Percentiles rank a stretch among this genome's conserved stretches.
Evolutionary conservation across 2,797 vertebrate genomes (phyloP).

Genomic region (Aselliscus stoliczkanus): DNA sequence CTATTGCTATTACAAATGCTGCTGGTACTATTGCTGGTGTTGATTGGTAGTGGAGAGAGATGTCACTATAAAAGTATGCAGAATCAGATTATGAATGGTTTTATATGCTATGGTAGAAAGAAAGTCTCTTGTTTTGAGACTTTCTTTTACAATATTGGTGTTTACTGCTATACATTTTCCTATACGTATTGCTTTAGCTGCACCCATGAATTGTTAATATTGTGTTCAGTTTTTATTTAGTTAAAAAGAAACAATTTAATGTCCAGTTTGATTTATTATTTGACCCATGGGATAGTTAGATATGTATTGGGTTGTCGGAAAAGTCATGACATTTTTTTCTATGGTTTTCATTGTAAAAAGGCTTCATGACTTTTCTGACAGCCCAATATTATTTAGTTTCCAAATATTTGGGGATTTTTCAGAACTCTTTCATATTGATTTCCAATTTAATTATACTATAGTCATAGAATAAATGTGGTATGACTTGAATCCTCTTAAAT

Average conservation of each 20-base stretch:
- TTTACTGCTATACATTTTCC: not conserved
- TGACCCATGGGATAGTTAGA: not conserved
- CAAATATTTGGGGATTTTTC: not conserved
- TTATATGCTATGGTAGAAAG: not conserved
- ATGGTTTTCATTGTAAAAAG: too few relatives aligned
- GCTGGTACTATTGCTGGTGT: not conserved
- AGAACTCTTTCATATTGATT: not conserved
- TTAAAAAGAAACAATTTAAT: not conserved
- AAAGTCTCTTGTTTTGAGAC: not conserved
- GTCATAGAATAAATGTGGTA: not conserved
- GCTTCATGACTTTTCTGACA: too few relatives aligned
- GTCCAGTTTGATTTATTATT: not conserved
- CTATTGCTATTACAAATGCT: not conserved
- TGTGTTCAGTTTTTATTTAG: not conserved
- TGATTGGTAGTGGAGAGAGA: not conserved
- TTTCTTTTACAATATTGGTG: not conserved
- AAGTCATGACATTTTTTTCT: too few relatives aligned
- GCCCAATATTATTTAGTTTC: conserved; percentile 13
- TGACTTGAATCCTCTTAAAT: not conserved
- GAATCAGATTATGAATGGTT: not conserved
- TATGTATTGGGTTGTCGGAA: too few relatives aligned
- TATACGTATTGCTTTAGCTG: not conserved
- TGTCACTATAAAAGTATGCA: not conserved
- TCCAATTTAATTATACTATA: not conserved
- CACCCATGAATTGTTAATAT: not conserved